phyloP scores from a whole-genome alignment of 2,888 invertebrate genomes.

The Ecliptopera silaceata region DNA sequence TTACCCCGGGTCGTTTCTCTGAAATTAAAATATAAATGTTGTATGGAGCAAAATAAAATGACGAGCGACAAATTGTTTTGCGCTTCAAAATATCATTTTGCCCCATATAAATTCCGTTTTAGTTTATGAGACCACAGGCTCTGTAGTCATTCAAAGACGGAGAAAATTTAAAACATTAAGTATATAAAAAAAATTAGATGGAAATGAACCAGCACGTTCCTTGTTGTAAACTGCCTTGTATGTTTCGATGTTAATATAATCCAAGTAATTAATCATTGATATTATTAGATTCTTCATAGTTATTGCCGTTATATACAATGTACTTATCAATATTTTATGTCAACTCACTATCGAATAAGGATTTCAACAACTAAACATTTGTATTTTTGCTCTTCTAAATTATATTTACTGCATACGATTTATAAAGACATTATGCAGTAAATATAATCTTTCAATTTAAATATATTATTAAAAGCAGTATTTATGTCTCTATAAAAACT shows the following conservation, averaged over 20 bases:
- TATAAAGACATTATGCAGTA: too few species aligned
- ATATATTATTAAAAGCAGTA: too few species aligned
- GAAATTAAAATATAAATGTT: not conserved
- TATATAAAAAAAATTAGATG: not conserved
- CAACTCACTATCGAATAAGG: conserved; percentile 11
- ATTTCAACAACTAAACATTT: not conserved
- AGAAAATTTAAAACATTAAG: not conserved
- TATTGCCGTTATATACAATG: conserved; percentile 4
- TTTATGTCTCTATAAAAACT: not conserved
- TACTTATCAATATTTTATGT: conserved; percentile 7
- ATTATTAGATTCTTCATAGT: conserved; percentile 1
- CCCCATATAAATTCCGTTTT: too few species aligned
- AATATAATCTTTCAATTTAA: too few species aligned
- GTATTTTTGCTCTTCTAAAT: not conserved
- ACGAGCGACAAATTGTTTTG: too few species aligned
- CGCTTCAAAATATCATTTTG: too few species aligned
- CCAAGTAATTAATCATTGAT: not conserved
- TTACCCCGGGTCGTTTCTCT: not conserved
- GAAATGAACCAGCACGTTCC: conserved; percentile 5
- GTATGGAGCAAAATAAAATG: too few species aligned
- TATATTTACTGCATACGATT: not conserved
- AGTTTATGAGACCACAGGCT: too few species aligned
- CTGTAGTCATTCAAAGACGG: not conserved
- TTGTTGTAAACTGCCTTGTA: conserved; percentile 10
- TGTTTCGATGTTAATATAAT: not conserved